These are phyloP conservation scores for Hypsibius dujardini DNA, from an alignment of 1,140 invertebrate genomes.

Conservation along the genomic window DNA sequence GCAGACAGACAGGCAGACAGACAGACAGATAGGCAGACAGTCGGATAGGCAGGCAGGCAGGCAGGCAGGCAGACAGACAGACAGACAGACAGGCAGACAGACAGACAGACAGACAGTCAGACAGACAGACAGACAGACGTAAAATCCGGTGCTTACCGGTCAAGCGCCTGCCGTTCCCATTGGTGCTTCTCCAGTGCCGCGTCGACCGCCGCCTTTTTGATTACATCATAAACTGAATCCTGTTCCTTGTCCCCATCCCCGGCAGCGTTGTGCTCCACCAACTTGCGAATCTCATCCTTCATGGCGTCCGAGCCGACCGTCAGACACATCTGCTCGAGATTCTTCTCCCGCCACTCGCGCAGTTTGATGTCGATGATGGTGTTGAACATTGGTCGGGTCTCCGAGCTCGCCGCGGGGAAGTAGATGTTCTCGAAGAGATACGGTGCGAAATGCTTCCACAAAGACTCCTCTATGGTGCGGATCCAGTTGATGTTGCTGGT, in stretches of 20 bases:
- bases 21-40: too few species aligned
- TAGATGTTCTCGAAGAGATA: slow-evolving; percentile 89
- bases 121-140: too few species aligned
- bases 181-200: slow-evolving; percentile 63
- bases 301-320: slow-evolving; percentile 74
- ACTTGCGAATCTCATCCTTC: slow-evolving; percentile 59
- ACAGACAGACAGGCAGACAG: too few species aligned
- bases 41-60: too few species aligned
- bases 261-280: slow-evolving; percentile 31
- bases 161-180: slow-evolving; percentile 72
- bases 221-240: slow-evolving; percentile 71
- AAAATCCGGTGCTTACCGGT: slow-evolving; percentile 34
- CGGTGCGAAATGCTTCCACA: slow-evolving; percentile 73
- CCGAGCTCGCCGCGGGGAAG: slow-evolving; percentile 70
- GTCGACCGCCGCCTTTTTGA: slow-evolving; percentile 70
- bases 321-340: slow-evolving; percentile 63
- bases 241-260: slow-evolving; percentile 48
- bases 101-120: too few species aligned
- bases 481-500: neutral
- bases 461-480: slow-evolving; percentile 45
- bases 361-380: slow-evolving; percentile 90
- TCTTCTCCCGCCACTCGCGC: slow-evolving; percentile 80
- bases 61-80: too few species aligned
- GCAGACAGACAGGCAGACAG: too few species aligned
- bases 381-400: slow-evolving; percentile 63